These are phyloP conservation scores for Coregonus sp. DNA, from an alignment of 2,797 vertebrate genomes.

Conservation along the genomic window DNA sequence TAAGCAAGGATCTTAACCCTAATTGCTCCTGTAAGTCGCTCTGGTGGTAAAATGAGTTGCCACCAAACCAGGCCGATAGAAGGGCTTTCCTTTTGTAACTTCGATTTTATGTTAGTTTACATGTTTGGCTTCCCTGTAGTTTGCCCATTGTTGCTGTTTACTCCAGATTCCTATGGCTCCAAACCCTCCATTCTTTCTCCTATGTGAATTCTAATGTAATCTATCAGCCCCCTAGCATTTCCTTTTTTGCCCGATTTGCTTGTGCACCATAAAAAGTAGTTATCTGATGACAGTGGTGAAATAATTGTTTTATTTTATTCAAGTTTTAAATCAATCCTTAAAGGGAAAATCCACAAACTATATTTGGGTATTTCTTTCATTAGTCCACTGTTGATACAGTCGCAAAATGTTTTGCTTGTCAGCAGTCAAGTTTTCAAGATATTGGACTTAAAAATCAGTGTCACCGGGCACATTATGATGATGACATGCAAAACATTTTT, in stretches of 20 bases:
- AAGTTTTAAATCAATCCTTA: conserved; percentile 83
- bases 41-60: conserved; percentile 42
- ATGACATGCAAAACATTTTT: no score
- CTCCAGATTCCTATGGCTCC: conserved; percentile 62
- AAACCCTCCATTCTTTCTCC: conserved; percentile 34
- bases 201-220: conserved; percentile 65
- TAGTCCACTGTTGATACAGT: no score
- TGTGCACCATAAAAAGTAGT: conserved; percentile 69
- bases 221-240: conserved; percentile 45
- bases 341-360: no score
- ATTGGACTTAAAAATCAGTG: conserved; percentile 25
- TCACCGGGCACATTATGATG: no score
- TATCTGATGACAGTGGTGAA: conserved; percentile 56
- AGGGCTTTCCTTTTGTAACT: conserved; percentile 65
- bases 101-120: conserved; percentile 56
- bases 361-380: no score
- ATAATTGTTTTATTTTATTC: conserved; percentile 60
- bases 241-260: conserved; percentile 67
- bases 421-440: no score
- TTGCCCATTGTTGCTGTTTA: conserved; percentile 66
- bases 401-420: no score
- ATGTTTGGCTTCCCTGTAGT: conserved; percentile 44
- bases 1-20: no score
- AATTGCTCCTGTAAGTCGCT: no score
- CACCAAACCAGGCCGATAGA: conserved; percentile 65